phyloP scores from a whole-genome alignment of 2,113 vertebrate genomes.

The Ciconia boyciana region DNA sequence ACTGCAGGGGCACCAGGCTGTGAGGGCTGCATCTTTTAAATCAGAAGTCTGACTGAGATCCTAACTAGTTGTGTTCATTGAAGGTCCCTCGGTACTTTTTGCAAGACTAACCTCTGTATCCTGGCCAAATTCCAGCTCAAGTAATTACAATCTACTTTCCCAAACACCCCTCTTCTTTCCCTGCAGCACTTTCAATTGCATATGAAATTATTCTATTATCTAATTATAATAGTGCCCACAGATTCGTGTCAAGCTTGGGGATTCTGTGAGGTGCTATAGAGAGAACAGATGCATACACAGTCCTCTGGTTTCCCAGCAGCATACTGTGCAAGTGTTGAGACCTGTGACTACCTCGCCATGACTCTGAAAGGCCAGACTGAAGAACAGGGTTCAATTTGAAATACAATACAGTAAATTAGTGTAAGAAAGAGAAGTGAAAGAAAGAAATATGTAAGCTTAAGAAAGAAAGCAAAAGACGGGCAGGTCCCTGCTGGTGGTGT shows the following conservation, averaged over 20 bases:
- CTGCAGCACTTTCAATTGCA: conserved; percentile 48
- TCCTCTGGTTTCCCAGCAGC: background rate
- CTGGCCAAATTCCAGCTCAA: conserved; percentile 66
- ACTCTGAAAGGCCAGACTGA: background rate
- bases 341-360: background rate
- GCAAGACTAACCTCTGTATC: conserved; percentile 1
- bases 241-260: background rate
- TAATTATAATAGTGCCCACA: conserved; percentile 38
- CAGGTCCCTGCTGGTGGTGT: background rate
- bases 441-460: background rate
- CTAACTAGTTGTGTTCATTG: background rate
- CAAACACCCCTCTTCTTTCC: conserved; percentile 14
- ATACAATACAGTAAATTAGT: background rate
- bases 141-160: conserved; percentile 55
- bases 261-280: background rate
- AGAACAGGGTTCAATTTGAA: background rate
- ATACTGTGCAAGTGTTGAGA: accelerated
- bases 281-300: background rate
- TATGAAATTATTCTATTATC: conserved; percentile 54
- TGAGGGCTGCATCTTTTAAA: background rate
- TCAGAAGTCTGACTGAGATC: background rate
- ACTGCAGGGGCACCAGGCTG: conserved; percentile 6
- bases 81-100: background rate
- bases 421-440: background rate
- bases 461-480: background rate